Evolutionary conservation across 1,140 invertebrate species (phyloP).

Genomic region (Penaeus vannamei): DNA sequence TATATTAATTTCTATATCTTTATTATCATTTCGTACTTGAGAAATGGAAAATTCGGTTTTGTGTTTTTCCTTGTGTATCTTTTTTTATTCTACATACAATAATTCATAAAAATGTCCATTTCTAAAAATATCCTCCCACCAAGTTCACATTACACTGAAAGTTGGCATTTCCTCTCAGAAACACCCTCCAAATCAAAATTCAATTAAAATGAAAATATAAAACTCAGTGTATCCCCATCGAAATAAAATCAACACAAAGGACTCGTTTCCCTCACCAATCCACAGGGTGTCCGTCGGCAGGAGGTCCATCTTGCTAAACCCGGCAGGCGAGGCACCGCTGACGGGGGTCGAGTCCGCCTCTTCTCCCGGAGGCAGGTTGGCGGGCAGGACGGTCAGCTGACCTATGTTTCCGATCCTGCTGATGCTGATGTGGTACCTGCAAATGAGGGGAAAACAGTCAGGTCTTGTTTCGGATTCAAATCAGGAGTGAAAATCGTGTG

Average conservation of each 20-base stretch:
- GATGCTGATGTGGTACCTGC: slow-evolving; percentile 64
- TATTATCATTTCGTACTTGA: too few species aligned
- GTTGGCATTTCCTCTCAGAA: too few species aligned
- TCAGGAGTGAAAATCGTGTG: background rate
- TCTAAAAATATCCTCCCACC: too few species aligned
- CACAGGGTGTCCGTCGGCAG: slow-evolving; percentile 50
- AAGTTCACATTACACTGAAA: too few species aligned
- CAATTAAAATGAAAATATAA: too few species aligned
- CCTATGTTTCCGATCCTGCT: slow-evolving; percentile 76
- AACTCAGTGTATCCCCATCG: too few species aligned
- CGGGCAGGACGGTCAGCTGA: slow-evolving; percentile 75
- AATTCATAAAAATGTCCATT: too few species aligned
- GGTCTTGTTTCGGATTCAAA: background rate
- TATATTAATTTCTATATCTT: too few species aligned
- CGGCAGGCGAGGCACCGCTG: slow-evolving; percentile 61
- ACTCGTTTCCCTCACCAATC: slow-evolving; percentile 41
- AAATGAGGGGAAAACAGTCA: background rate
- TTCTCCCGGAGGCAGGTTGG: slow-evolving; percentile 62
- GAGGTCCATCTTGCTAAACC: slow-evolving; percentile 67
- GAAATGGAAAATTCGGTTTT: too few species aligned
- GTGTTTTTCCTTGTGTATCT: too few species aligned
- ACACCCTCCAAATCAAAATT: too few species aligned
- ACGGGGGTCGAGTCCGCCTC: slow-evolving; percentile 64
- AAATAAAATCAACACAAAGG: background rate
- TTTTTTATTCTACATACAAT: too few species aligned